Percentiles rank a stretch among this genome's conserved stretches.
These are phyloP conservation scores for Pontoporia blainvillei DNA, from an alignment of 2,113 vertebrate species.

Conservation along the genomic window DNA sequence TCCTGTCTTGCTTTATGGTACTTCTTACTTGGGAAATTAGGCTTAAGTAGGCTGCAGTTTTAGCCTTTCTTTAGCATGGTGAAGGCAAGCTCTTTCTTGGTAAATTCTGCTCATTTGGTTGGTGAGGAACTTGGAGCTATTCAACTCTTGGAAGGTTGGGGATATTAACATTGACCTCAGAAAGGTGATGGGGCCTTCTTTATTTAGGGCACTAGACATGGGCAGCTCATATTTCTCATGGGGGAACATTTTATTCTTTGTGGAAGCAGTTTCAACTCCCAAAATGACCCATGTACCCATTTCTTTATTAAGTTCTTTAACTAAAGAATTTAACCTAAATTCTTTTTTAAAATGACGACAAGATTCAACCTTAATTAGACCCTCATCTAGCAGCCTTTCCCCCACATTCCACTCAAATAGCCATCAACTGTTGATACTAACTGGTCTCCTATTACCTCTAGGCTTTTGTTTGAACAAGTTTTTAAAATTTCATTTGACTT, in stretches of 20 bases:
- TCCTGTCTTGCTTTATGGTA: neutral
- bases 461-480: conserved; percentile 4
- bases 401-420: neutral
- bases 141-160: neutral
- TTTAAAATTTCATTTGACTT: conserved; percentile 10
- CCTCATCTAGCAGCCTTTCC: neutral
- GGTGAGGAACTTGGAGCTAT: neutral
- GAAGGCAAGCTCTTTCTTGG: neutral
- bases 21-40: neutral
- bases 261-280: neutral
- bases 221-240: conserved; percentile 50
- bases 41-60: neutral
- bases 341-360: neutral
- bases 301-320: neutral
- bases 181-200: conserved; percentile 8
- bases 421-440: neutral
- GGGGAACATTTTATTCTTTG: conserved; percentile 48
- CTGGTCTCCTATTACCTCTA: neutral
- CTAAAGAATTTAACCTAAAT: neutral
- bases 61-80: neutral
- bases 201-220: neutral
- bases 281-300: neutral
- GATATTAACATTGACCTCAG: conserved; percentile 5
- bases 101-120: conserved; percentile 16
- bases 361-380: neutral